Conservation (phyloP, 2,888 invertebrate species). For the Hydrotaea diabolus region DNA sequence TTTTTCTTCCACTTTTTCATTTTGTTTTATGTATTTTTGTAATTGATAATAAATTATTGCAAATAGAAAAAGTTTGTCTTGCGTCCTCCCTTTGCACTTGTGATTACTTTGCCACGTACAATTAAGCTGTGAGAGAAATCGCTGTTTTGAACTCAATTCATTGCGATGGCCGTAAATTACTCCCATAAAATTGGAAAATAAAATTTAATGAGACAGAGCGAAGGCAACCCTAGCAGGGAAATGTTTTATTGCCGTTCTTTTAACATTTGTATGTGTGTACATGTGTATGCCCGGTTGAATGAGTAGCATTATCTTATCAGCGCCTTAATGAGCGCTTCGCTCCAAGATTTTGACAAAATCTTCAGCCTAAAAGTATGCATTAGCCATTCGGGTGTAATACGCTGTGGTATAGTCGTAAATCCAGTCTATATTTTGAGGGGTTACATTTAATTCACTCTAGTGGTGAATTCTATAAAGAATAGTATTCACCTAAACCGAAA, state of each 20-base stretch:
- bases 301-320: no score
- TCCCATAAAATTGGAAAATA: neutral
- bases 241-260: neutral
- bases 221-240: neutral
- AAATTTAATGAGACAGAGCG: neutral
- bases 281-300: no score
- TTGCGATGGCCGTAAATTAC: constrained; percentile 19
- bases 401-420: no score
- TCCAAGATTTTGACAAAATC: no score
- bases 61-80: constrained; percentile 40
- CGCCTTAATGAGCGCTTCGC: no score
- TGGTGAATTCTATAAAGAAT: no score
- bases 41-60: constrained; percentile 49
- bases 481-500: no score
- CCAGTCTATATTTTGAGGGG: no score
- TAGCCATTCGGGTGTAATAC: neutral
- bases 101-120: neutral
- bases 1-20: neutral
- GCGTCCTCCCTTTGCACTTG: neutral
- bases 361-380: neutral
- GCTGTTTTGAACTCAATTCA: constrained; percentile 27
- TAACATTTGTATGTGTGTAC: no score
- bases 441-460: no score
- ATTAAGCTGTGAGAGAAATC: neutral
- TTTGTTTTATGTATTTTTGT: constrained; percentile 39